phyloP scores from a whole-genome alignment of 1,140 invertebrate genomes.

The Mercenaria mercenaria region DNA sequence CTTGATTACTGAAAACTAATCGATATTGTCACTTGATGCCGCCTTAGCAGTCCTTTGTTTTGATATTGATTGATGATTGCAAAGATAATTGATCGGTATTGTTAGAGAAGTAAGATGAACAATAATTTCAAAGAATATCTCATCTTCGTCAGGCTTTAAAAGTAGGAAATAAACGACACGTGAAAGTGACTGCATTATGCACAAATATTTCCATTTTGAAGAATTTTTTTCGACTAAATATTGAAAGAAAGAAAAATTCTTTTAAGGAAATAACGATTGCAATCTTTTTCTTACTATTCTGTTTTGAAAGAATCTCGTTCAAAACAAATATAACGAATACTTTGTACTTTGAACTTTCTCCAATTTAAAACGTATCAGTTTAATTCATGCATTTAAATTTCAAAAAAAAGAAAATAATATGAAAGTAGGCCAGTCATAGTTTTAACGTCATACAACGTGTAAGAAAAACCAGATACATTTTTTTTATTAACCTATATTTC shows the following conservation, averaged over 20 bases:
- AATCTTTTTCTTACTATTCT: too few relatives aligned
- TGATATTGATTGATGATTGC: conserved; percentile 26
- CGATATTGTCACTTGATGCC: conserved; percentile 46
- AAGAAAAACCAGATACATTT: not conserved
- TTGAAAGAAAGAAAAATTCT: too few relatives aligned
- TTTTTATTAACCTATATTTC: conserved; percentile 12
- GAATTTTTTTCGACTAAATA: too few relatives aligned
- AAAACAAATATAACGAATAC: too few relatives aligned
- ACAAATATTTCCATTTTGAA: not conserved
- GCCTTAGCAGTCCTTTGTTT: conserved; percentile 26
- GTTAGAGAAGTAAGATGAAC: conserved; percentile 26
- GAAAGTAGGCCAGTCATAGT: too few relatives aligned
- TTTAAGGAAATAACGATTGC: too few relatives aligned
- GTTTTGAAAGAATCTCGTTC: too few relatives aligned
- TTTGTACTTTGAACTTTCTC: too few relatives aligned
- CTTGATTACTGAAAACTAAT: conserved; percentile 13
- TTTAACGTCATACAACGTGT: too few relatives aligned
- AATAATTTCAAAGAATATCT: conserved; percentile 10
- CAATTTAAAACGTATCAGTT: too few relatives aligned
- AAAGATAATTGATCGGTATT: conserved; percentile 45
- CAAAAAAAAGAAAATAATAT: too few relatives aligned
- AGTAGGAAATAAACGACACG: not conserved
- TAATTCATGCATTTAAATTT: too few relatives aligned
- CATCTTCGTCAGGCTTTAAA: not conserved
- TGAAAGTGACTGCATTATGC: not conserved